Evolutionary conservation across 2,888 invertebrate genomes (phyloP), one percentile per base, ranked within the genome.

Genomic region (Sphaeridia pumilis): DNA sequence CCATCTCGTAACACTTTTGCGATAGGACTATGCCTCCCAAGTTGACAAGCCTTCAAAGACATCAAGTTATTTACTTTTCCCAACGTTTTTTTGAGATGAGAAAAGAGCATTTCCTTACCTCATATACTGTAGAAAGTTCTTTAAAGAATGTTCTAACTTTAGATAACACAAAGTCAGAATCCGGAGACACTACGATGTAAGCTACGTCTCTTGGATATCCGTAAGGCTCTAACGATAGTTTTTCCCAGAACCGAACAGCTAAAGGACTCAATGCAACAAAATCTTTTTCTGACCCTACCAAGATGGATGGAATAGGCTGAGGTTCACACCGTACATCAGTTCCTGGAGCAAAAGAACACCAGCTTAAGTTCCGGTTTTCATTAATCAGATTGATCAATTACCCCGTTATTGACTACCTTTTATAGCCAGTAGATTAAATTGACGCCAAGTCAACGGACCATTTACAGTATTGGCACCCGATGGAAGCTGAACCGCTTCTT

Each of bases 361-460:
- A 31, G 14, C 14, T 31, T 31, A 31, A 14, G 14, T 14, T 31
- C 31, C 31, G 31, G 7, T 14, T 10, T 31, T 31, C 31, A n/a
- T 31, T 31, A 14, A 31, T 31, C 14, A 10, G 31, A 31, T 31
- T 10, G 31, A 31, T 7, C 31, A 31, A 31, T 31, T 31, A 38
- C 12, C n/a, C n/a, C n/a, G n/a, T n/a, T n/a, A n/a, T n/a, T n/a
- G 10, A 60, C 63, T 57, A 74, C 77, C 92, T 69, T 93, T 78
- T 10, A 93, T 94, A 36, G 94, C 93, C 56, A 95, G 76, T 55
- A 90, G 80, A 76, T 94, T 95, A 74, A 98, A 95, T 71, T 95
- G 92, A 49, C 94, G 79, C 97, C 97, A 98, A 1, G 97, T 98
- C 14, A 98, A 79, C 27, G 97, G 97, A 1, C 98, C 98, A 60